Evolutionary conservation across 2,888 invertebrate species (phyloP).

Genomic region (Neelides folsomi): DNA sequence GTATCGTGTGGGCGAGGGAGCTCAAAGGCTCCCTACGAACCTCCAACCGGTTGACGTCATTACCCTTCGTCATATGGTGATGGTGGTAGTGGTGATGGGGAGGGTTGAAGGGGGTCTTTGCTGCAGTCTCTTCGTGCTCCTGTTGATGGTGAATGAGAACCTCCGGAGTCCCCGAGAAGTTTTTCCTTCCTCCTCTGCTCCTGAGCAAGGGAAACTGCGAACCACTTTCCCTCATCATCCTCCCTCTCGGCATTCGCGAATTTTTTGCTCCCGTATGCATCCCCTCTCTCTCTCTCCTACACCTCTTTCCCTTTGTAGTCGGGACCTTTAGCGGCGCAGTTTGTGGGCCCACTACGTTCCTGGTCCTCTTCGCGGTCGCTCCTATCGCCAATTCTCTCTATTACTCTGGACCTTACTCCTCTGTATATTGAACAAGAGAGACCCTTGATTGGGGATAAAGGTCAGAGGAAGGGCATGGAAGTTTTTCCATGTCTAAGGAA

Average conservation of each 20-base stretch:
- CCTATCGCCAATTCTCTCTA: slow-evolving; percentile 6
- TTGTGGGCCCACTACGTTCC: slow-evolving; percentile 9
- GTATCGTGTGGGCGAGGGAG: too few species aligned
- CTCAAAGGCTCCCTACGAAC: neutral
- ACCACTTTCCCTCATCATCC: too few species aligned
- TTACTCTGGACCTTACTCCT: slow-evolving; percentile 7
- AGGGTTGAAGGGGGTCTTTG: too few species aligned
- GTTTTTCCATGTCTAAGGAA: neutral
- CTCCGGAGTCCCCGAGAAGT: too few species aligned
- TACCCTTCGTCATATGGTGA: slow-evolving; percentile 10
- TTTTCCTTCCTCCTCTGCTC: too few species aligned
- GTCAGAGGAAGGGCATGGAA: neutral
- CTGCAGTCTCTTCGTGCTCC: too few species aligned
- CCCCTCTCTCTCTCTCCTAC: too few species aligned
- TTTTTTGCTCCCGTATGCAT: too few species aligned
- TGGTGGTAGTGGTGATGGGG: neutral
- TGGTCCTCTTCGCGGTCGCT: neutral
- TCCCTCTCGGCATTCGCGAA: too few species aligned
- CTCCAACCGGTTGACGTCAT: slow-evolving; percentile 25
- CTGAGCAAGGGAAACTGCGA: too few species aligned
- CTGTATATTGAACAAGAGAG: slow-evolving; percentile 4
- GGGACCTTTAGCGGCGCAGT: slow-evolving; percentile 15
- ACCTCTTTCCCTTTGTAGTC: too few species aligned
- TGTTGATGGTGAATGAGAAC: too few species aligned
- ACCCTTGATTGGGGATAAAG: neutral